Percentiles rank a stretch among this genome's conserved stretches.
phyloP scores from a whole-genome alignment of 2,888 invertebrate genomes.

The Drosophila recens region DNA sequence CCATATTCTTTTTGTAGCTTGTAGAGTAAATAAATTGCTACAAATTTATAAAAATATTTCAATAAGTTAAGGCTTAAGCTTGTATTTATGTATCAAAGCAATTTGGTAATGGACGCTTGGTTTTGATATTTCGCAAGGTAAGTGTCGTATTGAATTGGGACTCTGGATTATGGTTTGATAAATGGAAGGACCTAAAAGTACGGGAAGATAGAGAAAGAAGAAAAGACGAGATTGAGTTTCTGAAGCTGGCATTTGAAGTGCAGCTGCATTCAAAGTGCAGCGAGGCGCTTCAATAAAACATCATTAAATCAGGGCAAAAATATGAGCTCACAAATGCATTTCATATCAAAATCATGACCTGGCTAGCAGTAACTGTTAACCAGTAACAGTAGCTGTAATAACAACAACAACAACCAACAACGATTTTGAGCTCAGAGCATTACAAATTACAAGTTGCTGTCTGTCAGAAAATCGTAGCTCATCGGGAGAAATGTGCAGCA shows the following conservation, averaged over 20 bases:
- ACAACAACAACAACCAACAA: conserved; percentile 5
- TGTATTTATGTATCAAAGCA: conserved; percentile 9
- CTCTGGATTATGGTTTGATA: conserved; percentile 12
- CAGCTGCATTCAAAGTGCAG: conserved; percentile 29
- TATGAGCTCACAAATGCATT: conserved; percentile 66
- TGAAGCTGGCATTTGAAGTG: conserved; percentile 30
- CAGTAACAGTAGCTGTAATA: conserved; percentile 22
- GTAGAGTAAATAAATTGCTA: too few relatives aligned
- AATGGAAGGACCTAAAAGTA: too few relatives aligned
- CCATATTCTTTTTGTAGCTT: not conserved
- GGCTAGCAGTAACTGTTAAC: conserved; percentile 41
- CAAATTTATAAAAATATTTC: conserved; percentile 1
- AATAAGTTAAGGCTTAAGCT: not conserved
- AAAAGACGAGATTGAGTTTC: not conserved
- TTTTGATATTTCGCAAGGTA: not conserved
- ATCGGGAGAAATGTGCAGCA: conserved; percentile 28
- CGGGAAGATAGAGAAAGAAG: not conserved
- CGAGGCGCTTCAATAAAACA: conserved; percentile 51
- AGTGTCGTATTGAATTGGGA: conserved; percentile 14
- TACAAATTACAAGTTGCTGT: conserved; percentile 72
- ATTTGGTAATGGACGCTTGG: conserved; percentile 11
- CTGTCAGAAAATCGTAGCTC: conserved; percentile 54
- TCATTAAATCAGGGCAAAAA: conserved; percentile 72
- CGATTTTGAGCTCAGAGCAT: conserved; percentile 43
- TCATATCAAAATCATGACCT: conserved; percentile 71